Percentiles rank a stretch among this genome's conserved stretches.
These are phyloP conservation scores for Glossophaga mutica DNA, from an alignment of 2,797 vertebrate genomes.

Conservation along the genomic window DNA sequence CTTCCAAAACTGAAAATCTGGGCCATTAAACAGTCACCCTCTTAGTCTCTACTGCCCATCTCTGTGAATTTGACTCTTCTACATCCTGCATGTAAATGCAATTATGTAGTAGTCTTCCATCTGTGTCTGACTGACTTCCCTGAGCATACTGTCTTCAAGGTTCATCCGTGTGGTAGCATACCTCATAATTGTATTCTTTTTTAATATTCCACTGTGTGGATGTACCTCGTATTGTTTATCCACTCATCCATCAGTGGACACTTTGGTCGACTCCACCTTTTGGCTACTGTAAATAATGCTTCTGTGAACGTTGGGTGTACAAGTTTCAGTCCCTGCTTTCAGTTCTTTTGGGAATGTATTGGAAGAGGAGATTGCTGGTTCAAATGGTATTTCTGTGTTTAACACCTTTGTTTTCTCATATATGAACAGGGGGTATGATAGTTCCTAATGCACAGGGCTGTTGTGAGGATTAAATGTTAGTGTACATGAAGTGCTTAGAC, in stretches of 20 bases:
- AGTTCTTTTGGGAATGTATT: neutral
- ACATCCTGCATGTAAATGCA: rapidly evolving
- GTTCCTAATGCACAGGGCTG: neutral
- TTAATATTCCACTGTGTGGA: too few relatives aligned
- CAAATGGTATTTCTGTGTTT: neutral
- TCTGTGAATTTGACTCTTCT: neutral
- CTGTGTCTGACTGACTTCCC: neutral
- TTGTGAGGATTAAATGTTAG: neutral
- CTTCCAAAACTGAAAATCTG: neutral
- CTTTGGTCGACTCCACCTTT: neutral
- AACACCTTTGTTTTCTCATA: neutral
- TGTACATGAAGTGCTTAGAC: neutral
- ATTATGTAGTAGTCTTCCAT: neutral
- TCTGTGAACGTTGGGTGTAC: neutral
- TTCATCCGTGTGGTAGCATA: neutral
- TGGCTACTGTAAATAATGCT: neutral
- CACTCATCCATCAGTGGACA: neutral
- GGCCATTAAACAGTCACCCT: neutral
- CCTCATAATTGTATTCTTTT: neutral
- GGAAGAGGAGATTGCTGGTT: neutral
- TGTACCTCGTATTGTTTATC: neutral
- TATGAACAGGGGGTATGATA: neutral
- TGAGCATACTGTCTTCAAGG: neutral
- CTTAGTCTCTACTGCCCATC: neutral
- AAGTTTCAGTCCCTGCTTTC: neutral